A percentile compares a stretch with the other conserved stretches of the same genome.
Evolutionary conservation across 2,888 invertebrate species (phyloP).

Genomic region (Terebella lapidaria): DNA sequence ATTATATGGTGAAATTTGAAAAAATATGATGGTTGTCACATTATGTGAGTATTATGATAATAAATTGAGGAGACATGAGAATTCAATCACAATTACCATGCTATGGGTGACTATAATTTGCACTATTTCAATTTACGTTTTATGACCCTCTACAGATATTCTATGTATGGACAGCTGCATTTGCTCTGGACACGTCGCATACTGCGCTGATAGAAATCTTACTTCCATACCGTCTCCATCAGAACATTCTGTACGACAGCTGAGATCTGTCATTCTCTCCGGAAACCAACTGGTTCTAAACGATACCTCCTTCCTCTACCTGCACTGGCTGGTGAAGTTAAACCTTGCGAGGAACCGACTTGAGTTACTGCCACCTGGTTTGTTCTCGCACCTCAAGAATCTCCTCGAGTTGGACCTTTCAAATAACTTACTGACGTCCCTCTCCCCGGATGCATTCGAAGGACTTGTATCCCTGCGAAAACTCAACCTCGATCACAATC

Average conservation of each 20-base stretch:
- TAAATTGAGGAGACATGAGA: too few relatives aligned
- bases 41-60: too few relatives aligned
- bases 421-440: slow-evolving; percentile 13
- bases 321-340: slow-evolving; percentile 20
- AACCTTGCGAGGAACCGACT: slow-evolving; percentile 14
- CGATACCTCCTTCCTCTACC: background rate
- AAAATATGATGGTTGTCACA: too few relatives aligned
- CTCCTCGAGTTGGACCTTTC: slow-evolving; percentile 23
- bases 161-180: slow-evolving; percentile 4
- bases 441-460: slow-evolving; percentile 9
- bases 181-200: slow-evolving; percentile 10
- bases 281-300: slow-evolving; percentile 9
- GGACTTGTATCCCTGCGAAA: slow-evolving; percentile 18
- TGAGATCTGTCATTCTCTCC: slow-evolving; percentile 14
- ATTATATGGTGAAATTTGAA: too few relatives aligned
- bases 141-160: too few relatives aligned
- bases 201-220: background rate
- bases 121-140: too few relatives aligned
- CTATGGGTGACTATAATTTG: too few relatives aligned
- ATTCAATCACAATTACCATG: too few relatives aligned
- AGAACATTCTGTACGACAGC: background rate
- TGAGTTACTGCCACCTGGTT: slow-evolving; percentile 1
- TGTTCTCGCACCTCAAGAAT: slow-evolving; percentile 15
- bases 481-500: slow-evolving; percentile 18
- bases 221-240: background rate